Percentiles rank a stretch among this genome's conserved stretches.
These are phyloP conservation scores for Neria commutata DNA, from an alignment of 2,888 invertebrate species.

Conservation along the genomic window DNA sequence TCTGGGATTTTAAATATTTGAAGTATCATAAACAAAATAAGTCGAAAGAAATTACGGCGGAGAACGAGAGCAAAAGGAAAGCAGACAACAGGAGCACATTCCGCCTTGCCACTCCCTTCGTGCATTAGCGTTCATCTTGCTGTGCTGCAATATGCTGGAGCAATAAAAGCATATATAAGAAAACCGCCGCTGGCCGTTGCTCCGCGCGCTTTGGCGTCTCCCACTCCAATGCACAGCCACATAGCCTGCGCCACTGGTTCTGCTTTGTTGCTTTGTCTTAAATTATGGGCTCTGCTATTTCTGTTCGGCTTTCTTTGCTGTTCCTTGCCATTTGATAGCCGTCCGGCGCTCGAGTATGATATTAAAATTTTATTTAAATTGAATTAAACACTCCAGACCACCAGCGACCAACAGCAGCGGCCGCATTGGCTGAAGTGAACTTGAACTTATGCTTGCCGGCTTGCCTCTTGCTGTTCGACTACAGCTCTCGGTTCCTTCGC, in stretches of 20 bases:
- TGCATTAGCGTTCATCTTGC: no score
- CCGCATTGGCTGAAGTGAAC: constrained; percentile 33
- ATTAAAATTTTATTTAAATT: constrained; percentile 31
- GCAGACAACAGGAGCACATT: background rate
- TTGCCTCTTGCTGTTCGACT: no score
- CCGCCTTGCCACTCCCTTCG: background rate
- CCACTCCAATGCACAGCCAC: no score
- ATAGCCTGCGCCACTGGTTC: no score
- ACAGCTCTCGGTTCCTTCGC: no score
- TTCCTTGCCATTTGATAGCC: background rate
- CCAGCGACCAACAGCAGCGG: no score
- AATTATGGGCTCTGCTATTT: no score
- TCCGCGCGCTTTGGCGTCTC: background rate
- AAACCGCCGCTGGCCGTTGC: background rate
- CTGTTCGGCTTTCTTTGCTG: background rate
- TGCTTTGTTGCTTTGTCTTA: background rate
- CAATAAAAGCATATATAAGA: constrained; percentile 1
- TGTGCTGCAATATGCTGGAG: background rate
- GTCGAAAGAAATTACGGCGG: no score
- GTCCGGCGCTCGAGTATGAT: background rate
- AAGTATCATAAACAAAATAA: background rate
- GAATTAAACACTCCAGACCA: constrained; percentile 37
- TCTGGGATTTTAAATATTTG: background rate
- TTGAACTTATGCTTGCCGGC: constrained; percentile 17
- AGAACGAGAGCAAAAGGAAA: background rate